Evolutionary conservation across 1,140 invertebrate genomes (phyloP).

Genomic region (Calycopis cecrops): DNA sequence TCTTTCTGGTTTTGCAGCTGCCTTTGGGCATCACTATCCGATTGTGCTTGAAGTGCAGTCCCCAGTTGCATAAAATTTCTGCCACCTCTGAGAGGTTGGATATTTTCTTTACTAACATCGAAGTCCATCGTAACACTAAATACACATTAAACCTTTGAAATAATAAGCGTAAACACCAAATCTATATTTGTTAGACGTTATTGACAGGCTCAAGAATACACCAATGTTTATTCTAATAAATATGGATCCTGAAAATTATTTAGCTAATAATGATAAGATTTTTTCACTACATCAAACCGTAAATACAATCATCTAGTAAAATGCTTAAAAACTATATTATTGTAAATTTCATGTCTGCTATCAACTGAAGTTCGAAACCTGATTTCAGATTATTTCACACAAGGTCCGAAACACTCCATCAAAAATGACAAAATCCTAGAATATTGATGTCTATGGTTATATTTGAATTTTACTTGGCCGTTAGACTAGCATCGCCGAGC

Average conservation of each 20-base stretch:
- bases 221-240: constrained; percentile 14
- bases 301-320: constrained; percentile 5
- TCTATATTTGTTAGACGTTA: constrained; percentile 34
- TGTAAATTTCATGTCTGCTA: constrained; percentile 55
- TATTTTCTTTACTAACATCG: constrained; percentile 91
- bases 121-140: constrained; percentile 77
- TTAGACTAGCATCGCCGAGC: constrained; percentile 22
- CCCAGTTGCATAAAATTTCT: constrained; percentile 84
- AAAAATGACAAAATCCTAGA: constrained; percentile 57
- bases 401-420: constrained; percentile 29
- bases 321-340: constrained; percentile 26
- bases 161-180: constrained; percentile 59
- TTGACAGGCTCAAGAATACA: constrained; percentile 12
- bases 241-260: constrained; percentile 17
- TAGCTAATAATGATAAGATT: not conserved
- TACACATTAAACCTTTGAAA: constrained; percentile 45
- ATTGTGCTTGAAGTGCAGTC: constrained; percentile 84
- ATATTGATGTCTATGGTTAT: constrained; percentile 44
- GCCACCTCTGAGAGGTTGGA: constrained; percentile 90
- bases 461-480: constrained; percentile 57
- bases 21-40: constrained; percentile 75
- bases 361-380: constrained; percentile 61
- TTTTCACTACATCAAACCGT: not conserved
- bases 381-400: constrained; percentile 28
- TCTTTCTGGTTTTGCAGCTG: constrained; percentile 72